Conservation (phyloP, 2,113 vertebrate species). For the Anolis sagrei region DNA sequence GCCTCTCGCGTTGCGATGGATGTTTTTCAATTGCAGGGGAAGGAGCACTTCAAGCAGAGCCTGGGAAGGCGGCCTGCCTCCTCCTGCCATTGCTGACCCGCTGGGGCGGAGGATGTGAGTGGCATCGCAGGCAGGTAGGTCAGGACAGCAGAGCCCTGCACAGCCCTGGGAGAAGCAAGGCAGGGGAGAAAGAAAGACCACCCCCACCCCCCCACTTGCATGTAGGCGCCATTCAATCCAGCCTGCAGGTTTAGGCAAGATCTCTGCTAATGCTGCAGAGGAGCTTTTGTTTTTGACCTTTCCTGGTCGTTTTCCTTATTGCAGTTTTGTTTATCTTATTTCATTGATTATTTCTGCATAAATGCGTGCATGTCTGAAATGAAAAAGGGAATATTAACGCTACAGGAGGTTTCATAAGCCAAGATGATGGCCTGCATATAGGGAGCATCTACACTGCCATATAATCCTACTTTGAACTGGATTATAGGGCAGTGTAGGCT, state of each 20-base stretch:
- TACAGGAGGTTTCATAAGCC: background rate
- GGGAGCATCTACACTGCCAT: too few species aligned
- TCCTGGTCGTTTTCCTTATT: background rate
- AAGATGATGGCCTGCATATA: background rate
- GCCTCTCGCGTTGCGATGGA: background rate
- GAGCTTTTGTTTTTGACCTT: background rate
- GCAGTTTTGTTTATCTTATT: background rate
- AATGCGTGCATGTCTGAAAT: background rate
- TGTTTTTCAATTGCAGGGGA: background rate
- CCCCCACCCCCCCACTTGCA: too few species aligned
- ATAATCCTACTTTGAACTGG: background rate
- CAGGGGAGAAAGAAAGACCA: background rate
- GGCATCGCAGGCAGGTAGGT: conserved; percentile 7
- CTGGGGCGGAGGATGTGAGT: background rate
- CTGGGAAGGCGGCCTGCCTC: too few species aligned
- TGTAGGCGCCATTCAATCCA: too few species aligned
- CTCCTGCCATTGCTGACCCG: background rate
- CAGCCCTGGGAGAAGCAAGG: background rate
- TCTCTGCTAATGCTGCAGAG: accelerated
- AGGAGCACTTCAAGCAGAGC: too few species aligned
- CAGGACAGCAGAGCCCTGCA: background rate
- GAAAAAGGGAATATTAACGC: background rate
- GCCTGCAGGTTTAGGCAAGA: accelerated
- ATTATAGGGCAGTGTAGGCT: too few species aligned
- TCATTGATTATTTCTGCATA: background rate